Percentiles rank a stretch among this genome's conserved stretches.
Evolutionary conservation across 2,888 invertebrate species (phyloP).

Genomic region (Ectobius pallidus): DNA sequence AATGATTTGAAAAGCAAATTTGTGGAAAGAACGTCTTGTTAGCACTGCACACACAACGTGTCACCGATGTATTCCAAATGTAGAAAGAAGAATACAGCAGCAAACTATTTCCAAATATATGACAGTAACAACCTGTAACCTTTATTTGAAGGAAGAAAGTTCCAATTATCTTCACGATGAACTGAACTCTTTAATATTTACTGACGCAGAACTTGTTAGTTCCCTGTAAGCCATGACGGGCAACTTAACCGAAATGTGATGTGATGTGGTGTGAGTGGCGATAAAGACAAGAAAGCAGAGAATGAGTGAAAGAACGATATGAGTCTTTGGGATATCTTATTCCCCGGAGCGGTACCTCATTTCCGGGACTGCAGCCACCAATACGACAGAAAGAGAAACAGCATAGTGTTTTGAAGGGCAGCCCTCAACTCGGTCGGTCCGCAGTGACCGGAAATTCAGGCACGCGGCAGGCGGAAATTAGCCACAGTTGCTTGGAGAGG

Average conservation of each 20-base stretch:
- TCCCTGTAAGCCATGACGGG: too few species aligned
- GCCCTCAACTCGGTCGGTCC: constrained; percentile 7
- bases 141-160: too few species aligned
- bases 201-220: not conserved
- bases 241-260: not conserved
- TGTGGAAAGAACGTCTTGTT: too few species aligned
- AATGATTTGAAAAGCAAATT: too few species aligned
- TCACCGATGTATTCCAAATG: too few species aligned
- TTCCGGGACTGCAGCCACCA: constrained; percentile 29
- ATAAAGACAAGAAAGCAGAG: not conserved
- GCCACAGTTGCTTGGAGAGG: constrained; percentile 23
- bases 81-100: too few species aligned
- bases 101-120: too few species aligned
- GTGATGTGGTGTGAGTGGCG: not conserved
- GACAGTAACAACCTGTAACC: too few species aligned
- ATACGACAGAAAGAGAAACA: not conserved
- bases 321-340: constrained; percentile 18
- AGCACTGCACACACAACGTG: too few species aligned
- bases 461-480: constrained; percentile 39
- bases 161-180: not conserved
- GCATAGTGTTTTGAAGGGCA: not conserved
- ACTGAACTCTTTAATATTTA: not conserved
- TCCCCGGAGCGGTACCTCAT: constrained; percentile 22
- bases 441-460: constrained; percentile 23
- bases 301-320: not conserved